Percentiles rank a stretch among this genome's conserved stretches.
These are phyloP conservation scores for Trichomycterus rosablanca DNA, from an alignment of 2,113 vertebrate species.

Conservation along the genomic window DNA sequence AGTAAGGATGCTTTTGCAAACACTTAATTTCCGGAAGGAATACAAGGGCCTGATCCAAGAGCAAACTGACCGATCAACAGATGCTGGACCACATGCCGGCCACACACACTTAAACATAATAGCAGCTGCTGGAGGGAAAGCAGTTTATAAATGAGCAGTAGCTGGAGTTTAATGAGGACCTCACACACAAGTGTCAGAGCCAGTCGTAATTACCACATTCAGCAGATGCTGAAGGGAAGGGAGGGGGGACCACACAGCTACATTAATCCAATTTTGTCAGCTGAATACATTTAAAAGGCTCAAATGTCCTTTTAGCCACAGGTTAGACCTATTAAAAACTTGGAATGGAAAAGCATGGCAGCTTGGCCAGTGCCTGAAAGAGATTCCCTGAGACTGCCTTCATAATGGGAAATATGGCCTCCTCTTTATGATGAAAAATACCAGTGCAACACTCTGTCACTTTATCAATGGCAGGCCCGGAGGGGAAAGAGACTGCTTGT, in stretches of 20 bases:
- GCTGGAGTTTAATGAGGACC: conserved; percentile 37
- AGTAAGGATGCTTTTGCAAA: too few relatives aligned
- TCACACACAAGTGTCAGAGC: conserved; percentile 20
- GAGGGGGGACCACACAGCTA: conserved; percentile 8
- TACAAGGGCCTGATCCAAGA: background rate
- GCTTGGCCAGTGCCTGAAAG: background rate
- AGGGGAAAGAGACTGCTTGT: conserved; percentile 32
- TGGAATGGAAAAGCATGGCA: conserved; percentile 2
- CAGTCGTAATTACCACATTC: conserved; percentile 37
- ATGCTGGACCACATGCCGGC: background rate
- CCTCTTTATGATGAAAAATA: conserved; percentile 65
- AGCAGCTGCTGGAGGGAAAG: conserved; percentile 21
- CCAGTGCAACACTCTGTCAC: conserved; percentile 49
- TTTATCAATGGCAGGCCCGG: conserved; percentile 63
- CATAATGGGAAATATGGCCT: conserved; percentile 55
- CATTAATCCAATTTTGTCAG: conserved; percentile 34
- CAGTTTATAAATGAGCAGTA: conserved; percentile 31
- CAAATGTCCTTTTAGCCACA: conserved; percentile 33
- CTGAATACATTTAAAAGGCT: conserved; percentile 36
- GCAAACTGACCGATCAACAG: conserved; percentile 26
- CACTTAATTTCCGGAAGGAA: background rate
- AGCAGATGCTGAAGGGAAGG: conserved; percentile 13
- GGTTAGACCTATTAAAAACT: conserved; percentile 37
- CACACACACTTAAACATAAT: conserved; percentile 1
- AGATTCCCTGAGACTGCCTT: conserved; percentile 32